Percentiles rank a stretch among this genome's conserved stretches.
Conservation (phyloP, 2,797 vertebrate species). For the Oryzias sinensis region DNA sequence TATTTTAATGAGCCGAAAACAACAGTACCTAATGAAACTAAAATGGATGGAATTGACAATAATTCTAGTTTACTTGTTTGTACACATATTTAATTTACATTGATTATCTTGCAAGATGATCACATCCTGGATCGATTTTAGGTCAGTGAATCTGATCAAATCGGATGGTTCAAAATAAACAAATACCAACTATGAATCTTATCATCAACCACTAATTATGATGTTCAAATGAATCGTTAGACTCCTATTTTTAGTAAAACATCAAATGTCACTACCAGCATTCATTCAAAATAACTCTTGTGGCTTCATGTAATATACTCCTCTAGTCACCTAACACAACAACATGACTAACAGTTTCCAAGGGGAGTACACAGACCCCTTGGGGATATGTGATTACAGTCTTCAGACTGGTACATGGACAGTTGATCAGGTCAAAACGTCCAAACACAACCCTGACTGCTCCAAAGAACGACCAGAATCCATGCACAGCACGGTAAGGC, state of each 20-base stretch:
- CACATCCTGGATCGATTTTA: no score
- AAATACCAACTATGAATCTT: no score
- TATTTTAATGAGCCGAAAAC: no score
- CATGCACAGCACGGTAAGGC: conserved; percentile 32
- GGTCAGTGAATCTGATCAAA: no score
- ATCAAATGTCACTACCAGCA: conserved; percentile 27
- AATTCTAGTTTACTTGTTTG: no score
- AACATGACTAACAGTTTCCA: conserved; percentile 18
- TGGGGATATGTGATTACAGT: conserved; percentile 32
- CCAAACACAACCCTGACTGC: conserved; percentile 67
- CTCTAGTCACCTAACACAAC: conserved; percentile 14
- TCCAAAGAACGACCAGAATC: conserved; percentile 46
- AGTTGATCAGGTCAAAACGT: conserved; percentile 49
- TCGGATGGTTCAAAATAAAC: no score
- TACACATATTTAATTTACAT: no score
- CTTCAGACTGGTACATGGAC: conserved; percentile 31
- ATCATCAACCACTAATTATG: no score
- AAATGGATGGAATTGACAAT: no score
- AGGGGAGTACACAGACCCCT: conserved; percentile 17
- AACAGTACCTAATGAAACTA: no score
- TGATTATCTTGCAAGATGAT: no score
- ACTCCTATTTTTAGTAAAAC: conserved; percentile 30
- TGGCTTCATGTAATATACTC: conserved; percentile 31
- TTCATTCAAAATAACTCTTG: conserved; percentile 37
- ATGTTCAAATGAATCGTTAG: no score